These are phyloP conservation scores for Sardinella longiceps DNA, from an alignment of 2,797 vertebrate species.

Conservation along the genomic window DNA sequence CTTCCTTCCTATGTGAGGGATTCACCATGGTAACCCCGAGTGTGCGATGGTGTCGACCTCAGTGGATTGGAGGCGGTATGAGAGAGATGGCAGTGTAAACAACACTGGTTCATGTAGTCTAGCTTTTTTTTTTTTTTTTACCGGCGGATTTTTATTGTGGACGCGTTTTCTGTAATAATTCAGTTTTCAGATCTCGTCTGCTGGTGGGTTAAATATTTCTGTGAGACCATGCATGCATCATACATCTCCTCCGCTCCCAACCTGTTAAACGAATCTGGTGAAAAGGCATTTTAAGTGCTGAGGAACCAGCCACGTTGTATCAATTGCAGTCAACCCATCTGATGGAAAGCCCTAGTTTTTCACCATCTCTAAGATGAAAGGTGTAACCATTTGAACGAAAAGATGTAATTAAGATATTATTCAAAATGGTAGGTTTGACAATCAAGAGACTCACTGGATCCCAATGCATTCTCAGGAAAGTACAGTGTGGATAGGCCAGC, in stretches of 20 bases:
- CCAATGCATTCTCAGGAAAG: slow-evolving; percentile 49
- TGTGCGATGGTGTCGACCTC: slow-evolving; percentile 44
- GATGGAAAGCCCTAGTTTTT: not conserved
- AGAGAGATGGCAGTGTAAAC: slow-evolving; percentile 43
- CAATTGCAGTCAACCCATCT: slow-evolving; percentile 11
- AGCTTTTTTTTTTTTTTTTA: not conserved
- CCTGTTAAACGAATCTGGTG: slow-evolving; percentile 9
- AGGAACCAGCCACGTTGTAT: not conserved
- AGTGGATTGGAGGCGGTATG: slow-evolving; percentile 41
- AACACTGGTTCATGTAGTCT: slow-evolving; percentile 19
- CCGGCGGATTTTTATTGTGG: not conserved
- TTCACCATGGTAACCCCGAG: slow-evolving; percentile 61
- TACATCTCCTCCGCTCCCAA: not conserved
- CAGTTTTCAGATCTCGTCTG: not conserved
- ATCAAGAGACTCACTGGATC: slow-evolving; percentile 50
- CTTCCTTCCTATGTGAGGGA: slow-evolving; percentile 6
- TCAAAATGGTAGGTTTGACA: slow-evolving; percentile 51
- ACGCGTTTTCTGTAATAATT: not conserved
- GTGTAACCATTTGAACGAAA: not conserved
- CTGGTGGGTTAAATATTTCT: not conserved
- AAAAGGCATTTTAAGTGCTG: slow-evolving; percentile 12
- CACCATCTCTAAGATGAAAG: not conserved
- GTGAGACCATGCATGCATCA: not conserved
- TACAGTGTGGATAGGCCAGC: slow-evolving; percentile 38
- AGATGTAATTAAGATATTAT: slow-evolving; percentile 27